A percentile compares a stretch with the other conserved stretches of the same genome.
phyloP scores from a whole-genome alignment of 2,113 vertebrate genomes.

The Climacteris rufus region DNA sequence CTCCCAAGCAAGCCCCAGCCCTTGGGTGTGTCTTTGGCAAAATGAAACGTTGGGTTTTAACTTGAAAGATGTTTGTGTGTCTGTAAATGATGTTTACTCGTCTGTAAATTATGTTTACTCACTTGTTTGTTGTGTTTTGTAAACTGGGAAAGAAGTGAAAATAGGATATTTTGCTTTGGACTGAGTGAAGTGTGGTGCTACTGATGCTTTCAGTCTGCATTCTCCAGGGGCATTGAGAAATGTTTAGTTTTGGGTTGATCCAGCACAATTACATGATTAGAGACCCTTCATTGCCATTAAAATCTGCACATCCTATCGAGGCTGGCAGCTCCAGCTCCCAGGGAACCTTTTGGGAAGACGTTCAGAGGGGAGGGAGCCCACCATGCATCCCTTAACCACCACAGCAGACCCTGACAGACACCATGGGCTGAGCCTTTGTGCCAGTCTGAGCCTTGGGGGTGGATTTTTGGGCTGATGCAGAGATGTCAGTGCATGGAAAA shows the following conservation, averaged over 20 bases:
- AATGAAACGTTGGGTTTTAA: not conserved
- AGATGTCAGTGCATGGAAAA: fast-evolving
- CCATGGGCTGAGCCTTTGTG: fast-evolving
- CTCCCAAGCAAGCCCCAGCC: not conserved
- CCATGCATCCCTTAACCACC: not conserved
- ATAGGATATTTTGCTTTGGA: not conserved
- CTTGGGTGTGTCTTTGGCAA: not conserved
- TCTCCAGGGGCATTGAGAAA: not conserved
- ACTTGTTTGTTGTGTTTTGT: not conserved
- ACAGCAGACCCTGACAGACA: not conserved
- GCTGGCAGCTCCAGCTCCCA: not conserved
- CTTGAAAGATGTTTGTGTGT: not conserved
- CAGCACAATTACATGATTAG: not conserved
- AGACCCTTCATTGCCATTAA: not conserved
- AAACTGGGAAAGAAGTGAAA: not conserved
- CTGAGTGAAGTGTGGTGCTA: not conserved
- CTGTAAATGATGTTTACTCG: not conserved
- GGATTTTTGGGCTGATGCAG: not conserved
- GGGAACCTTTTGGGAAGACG: not conserved
- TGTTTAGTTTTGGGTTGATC: not conserved
- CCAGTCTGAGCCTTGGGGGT: not conserved
- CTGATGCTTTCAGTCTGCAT: not conserved
- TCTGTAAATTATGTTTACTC: not conserved
- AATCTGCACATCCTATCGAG: not conserved
- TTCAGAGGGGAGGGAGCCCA: not conserved